Percentiles rank a stretch among this genome's conserved stretches.
Evolutionary conservation across 2,888 invertebrate genomes (phyloP).

Genomic region (Sepioteuthis lessoniana): DNA sequence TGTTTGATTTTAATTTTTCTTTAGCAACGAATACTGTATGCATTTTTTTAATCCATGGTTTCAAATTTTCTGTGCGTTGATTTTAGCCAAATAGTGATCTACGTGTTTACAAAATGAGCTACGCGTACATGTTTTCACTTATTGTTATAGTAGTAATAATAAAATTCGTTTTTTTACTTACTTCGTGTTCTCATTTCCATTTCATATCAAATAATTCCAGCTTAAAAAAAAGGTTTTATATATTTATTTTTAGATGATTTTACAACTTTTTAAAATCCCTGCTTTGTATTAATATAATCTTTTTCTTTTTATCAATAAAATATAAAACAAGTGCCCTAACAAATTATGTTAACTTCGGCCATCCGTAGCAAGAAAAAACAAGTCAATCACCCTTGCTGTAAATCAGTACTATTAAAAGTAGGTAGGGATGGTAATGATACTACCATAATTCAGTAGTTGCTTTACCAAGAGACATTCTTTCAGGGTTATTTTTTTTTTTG

Average conservation of each 20-base stretch:
- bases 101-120: background rate
- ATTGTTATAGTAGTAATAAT: background rate
- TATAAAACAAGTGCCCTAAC: background rate
- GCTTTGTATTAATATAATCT: background rate
- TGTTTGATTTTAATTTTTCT: no score
- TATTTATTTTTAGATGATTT: background rate
- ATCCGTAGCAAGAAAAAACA: background rate
- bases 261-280: background rate
- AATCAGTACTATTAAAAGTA: conserved; percentile 9
- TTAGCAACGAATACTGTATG: no score
- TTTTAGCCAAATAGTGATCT: background rate
- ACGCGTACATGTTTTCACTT: background rate
- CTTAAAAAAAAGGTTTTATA: background rate
- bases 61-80: background rate
- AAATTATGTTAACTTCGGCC: background rate
- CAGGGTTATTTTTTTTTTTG: background rate
- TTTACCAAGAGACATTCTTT: conserved; percentile 33
- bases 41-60: no score
- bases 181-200: background rate
- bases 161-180: background rate
- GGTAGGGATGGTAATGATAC: conserved; percentile 25
- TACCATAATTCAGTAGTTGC: background rate
- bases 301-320: no score
- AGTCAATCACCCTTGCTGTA: background rate
- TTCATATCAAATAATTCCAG: background rate